A percentile compares a stretch with the other conserved stretches of the same genome.
Conservation (phyloP, 2,888 invertebrate species). For the Caenorhabditis angaria region DNA sequence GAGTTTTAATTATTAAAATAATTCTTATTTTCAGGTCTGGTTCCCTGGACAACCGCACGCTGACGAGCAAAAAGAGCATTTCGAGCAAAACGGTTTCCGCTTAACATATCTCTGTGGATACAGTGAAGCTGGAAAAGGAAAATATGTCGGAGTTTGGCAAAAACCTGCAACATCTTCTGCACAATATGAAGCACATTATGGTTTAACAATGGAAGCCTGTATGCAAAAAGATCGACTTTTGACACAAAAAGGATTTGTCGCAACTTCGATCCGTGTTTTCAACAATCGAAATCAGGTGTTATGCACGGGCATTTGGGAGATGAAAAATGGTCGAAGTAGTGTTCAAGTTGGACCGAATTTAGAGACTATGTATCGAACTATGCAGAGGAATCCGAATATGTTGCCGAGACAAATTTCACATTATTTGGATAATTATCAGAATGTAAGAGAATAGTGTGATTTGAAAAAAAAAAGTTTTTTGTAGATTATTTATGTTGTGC, state of each 20-base stretch:
- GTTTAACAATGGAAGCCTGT: conserved; percentile 64
- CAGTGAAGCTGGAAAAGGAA: conserved; percentile 54
- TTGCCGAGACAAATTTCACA: conserved; percentile 67
- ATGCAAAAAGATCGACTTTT: conserved; percentile 61
- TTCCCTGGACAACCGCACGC: conserved; percentile 69
- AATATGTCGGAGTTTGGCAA: conserved; percentile 70
- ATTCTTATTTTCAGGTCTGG: conserved; percentile 64
- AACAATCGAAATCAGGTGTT: conserved; percentile 64
- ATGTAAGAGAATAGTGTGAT: conserved; percentile 22
- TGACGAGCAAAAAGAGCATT: conserved; percentile 61
- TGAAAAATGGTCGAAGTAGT: conserved; percentile 60
- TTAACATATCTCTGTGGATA: conserved; percentile 69
- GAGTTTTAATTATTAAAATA: too few species aligned
- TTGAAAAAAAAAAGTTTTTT: conserved; percentile 8
- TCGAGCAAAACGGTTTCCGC: conserved; percentile 66
- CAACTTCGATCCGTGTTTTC: conserved; percentile 66
- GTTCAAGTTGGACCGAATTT: conserved; percentile 63
- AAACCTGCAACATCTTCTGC: conserved; percentile 56
- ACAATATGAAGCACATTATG: conserved; percentile 71
- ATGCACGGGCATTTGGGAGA: conserved; percentile 71
- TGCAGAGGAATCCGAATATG: conserved; percentile 47
- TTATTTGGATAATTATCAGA: conserved; percentile 55
- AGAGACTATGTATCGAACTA: conserved; percentile 52
- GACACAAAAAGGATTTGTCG: conserved; percentile 59
- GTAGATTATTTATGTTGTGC: conserved; percentile 60